These are phyloP conservation scores for Brachypodius melanocephalos DNA, from an alignment of 2,113 vertebrate species.

Conservation along the genomic window DNA sequence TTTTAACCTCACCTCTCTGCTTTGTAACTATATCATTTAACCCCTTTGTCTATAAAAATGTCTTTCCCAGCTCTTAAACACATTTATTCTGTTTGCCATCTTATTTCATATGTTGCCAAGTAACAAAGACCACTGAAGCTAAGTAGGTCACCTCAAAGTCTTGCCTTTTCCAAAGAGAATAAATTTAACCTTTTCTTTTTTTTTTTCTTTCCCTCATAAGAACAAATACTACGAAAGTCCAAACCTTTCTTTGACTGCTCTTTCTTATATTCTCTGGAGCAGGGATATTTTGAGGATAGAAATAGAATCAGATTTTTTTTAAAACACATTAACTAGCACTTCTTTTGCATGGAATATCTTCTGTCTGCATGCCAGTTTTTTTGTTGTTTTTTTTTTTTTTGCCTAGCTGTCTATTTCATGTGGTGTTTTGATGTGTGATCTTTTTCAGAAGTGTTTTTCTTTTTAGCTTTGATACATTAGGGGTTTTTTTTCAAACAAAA, in stretches of 20 bases:
- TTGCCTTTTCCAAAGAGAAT: slow-evolving; percentile 34
- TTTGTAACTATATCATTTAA: slow-evolving; percentile 54
- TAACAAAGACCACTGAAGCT: slow-evolving; percentile 47
- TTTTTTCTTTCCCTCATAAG: neutral
- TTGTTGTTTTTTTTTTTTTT: no score
- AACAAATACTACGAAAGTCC: neutral
- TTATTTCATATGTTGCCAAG: slow-evolving; percentile 64
- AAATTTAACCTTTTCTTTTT: neutral
- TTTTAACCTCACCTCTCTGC: slow-evolving; percentile 49
- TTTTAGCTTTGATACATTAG: neutral
- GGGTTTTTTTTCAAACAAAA: neutral
- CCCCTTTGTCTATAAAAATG: slow-evolving; percentile 54
- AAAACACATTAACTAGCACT: neutral
- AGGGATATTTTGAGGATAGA: neutral
- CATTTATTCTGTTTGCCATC: slow-evolving; percentile 57
- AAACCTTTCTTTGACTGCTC: neutral
- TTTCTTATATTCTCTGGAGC: neutral
- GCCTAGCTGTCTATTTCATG: neutral
- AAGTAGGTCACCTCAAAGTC: slow-evolving; percentile 58
- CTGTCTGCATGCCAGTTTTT: neutral
- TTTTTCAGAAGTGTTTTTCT: neutral
- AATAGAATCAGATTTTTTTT: neutral
- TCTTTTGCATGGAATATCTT: neutral
- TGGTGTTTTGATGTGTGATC: neutral
- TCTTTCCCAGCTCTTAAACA: slow-evolving; percentile 3